Base-by-base conservation (phyloP, 1,140 invertebrate genomes). In the Sycobia sp. region DNA sequence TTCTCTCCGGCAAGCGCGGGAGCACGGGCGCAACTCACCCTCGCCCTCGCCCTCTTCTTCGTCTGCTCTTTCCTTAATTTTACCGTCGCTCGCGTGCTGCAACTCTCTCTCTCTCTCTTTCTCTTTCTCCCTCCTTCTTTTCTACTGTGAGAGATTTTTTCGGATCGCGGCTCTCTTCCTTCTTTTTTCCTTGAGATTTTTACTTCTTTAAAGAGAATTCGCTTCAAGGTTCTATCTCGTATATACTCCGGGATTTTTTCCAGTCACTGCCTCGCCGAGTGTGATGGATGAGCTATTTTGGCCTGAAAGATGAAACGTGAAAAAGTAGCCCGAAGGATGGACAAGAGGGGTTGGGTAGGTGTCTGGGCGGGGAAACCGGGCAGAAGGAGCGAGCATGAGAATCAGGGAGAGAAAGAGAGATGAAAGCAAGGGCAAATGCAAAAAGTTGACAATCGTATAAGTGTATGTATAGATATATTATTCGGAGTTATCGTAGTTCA, bases 361-460 rank as follows among this genome's bases (percentile, higher is more conserved):
- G 20, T 22, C n/a, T n/a, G n/a, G n/a, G n/a, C n/a, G n/a, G n/a
- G n/a, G n/a, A n/a, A n/a, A n/a, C n/a, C n/a, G n/a, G n/a, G n/a
- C n/a, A n/a, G n/a, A n/a, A n/a, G n/a, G n/a, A n/a, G n/a, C n/a
- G n/a, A n/a, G n/a, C n/a, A n/a, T n/a, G n/a, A n/a, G n/a, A n/a
- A n/a, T n/a, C n/a, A n/a, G n/a, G n/a, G 16, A 38, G 2, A 16
- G 14, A 22, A 39, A n/a, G 14, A 27, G 39, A 29, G 44, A 25
- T 18, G 36, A 22, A 43, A 46, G 18, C 7, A 29, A 9, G 23
- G 22, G 18, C 29, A 34, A 46, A 38, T 1, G 23, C 34, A 58
- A 57, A 62, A 53, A 62, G 34, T 62, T 62, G 58, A 61, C 20
- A 27, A 44, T 29, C 58, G 36, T 7, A 44, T 43, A 32, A 32